These are phyloP conservation scores for Tribolium freemani DNA, from an alignment of 2,888 invertebrate genomes.

Conservation along the genomic window DNA sequence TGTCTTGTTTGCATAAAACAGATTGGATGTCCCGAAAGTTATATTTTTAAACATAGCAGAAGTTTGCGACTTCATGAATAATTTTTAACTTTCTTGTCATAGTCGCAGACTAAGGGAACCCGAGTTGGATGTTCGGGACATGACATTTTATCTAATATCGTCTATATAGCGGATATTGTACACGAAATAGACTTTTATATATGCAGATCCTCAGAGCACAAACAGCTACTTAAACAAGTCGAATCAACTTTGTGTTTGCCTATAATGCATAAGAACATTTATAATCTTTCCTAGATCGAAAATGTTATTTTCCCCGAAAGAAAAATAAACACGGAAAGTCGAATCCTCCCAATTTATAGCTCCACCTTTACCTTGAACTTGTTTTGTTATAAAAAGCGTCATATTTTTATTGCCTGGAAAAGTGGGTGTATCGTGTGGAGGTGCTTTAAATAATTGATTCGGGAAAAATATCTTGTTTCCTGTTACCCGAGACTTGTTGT, in stretches of 20 bases:
- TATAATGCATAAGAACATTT: not conserved
- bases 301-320: not conserved
- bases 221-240: slow-evolving; percentile 11
- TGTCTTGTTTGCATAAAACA: not conserved
- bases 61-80: slow-evolving; percentile 16
- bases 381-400: slow-evolving; percentile 1
- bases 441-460: slow-evolving; percentile 8
- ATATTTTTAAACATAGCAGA: not conserved
- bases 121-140: not conserved
- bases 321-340: not conserved
- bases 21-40: not conserved
- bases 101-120: not conserved
- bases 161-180: slow-evolving; percentile 6
- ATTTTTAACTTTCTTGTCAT: slow-evolving; percentile 20
- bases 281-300: not conserved
- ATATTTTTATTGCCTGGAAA: not conserved
- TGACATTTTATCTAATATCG: slow-evolving; percentile 30
- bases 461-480: not conserved
- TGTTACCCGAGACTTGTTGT: not conserved
- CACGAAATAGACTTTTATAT: slow-evolving; percentile 4
- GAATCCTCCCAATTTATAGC: not conserved
- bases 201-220: slow-evolving; percentile 24
- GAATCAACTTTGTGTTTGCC: slow-evolving; percentile 4
- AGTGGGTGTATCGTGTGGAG: not conserved
- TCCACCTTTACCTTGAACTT: slow-evolving; percentile 5